Evolutionary conservation across 2,888 invertebrate species (phyloP), one percentile per base, ranked within the genome.

Genomic region (Tipula lateralis): DNA sequence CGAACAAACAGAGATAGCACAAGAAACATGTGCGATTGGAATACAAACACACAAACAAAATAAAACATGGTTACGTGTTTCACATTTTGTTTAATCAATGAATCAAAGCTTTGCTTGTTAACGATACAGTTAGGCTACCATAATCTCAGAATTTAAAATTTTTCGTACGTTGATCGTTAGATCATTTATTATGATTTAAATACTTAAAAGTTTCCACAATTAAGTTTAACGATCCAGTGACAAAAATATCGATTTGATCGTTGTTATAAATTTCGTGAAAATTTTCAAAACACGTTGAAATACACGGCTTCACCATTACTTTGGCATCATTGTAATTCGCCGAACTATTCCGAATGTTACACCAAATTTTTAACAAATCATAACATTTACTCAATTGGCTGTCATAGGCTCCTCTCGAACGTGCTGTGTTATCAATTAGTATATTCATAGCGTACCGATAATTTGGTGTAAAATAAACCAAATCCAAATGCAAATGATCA

Each of bases 211-310:
- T 92, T 7, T 94, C 94, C 0, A 97, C 97, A 84, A 97, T 93
- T 85, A 97, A 91, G 91, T 96, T 95, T 84, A 97, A 90, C 81
- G 97, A 97, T 5, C 97, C 97, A 0, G 97, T 96, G 0, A 96
- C 92, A 66, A 97, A 91, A 29, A 97, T 91, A 87, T 91, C 89
- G 84, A 89, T 83, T 50, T n/a, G 44, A 5, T 16, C 3, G 6
- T 50, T 50, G 5, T 86, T 87, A 19, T 86, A 85, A 0, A 82
- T 6, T 0, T 87, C 84, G 9, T 85, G 87, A 13, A 88, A 84
- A 66, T 86, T 86, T 0, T 85, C 16, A 2, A 88, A 50, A 6
- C 44, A 50, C 44, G 44, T 16, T 16, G 44, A 50, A 50, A 50
- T 50, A 16, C 44, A 16, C 16, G 44, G 44, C 44, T 16, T 50